Conservation (phyloP, 2,888 invertebrate genomes). For the Drosophila yooni region DNA sequence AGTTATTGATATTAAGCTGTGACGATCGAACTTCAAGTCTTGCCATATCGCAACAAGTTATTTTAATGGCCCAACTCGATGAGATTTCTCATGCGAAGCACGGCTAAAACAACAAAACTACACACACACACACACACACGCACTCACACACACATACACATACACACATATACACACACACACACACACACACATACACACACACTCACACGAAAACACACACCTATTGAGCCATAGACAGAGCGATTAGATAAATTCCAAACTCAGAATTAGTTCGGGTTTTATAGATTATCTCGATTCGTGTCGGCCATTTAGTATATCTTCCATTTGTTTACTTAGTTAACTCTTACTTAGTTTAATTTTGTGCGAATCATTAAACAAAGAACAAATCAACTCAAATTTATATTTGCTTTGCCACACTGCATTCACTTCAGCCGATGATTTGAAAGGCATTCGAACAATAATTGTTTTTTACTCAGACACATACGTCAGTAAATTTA, state of each 20-base stretch:
- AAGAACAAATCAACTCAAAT: not conserved
- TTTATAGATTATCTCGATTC: not conserved
- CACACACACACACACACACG: not conserved
- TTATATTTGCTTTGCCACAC: not conserved
- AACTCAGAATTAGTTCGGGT: constrained; percentile 6
- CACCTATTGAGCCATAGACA: not conserved
- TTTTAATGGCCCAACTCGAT: constrained; percentile 23
- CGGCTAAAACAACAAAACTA: constrained; percentile 35
- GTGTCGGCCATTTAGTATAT: not conserved
- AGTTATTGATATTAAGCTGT: constrained; percentile 4
- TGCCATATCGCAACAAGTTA: constrained; percentile 26
- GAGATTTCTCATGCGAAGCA: constrained; percentile 38
- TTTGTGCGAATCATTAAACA: not conserved
- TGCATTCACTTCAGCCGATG: not conserved
- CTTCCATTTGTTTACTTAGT: not conserved
- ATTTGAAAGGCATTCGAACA: not conserved
- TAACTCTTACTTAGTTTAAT: not conserved
- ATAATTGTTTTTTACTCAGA: not conserved
- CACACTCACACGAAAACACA: not conserved
- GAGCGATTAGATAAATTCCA: constrained; percentile 20
- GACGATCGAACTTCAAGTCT: constrained; percentile 25
- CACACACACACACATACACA: not conserved
- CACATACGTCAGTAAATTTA: constrained; percentile 2
- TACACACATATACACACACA: not conserved
- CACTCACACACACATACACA: constrained; percentile 6